Evolutionary conservation across 1,140 invertebrate genomes (phyloP), one percentile per base, ranked within the genome.

Genomic region (Dendroctonus ponderosae): DNA sequence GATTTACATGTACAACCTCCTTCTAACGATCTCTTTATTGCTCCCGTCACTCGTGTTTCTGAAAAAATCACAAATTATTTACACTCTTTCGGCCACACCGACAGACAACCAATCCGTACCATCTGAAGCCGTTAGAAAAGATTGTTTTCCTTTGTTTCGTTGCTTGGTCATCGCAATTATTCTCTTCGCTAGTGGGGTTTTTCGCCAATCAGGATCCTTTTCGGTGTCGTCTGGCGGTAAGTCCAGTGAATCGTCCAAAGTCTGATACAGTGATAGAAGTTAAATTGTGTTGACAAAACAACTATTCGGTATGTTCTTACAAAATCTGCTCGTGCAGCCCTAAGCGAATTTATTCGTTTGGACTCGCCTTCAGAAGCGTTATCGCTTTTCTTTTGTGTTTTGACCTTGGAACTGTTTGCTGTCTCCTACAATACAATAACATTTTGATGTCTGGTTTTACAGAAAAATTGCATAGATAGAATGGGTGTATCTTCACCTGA

Each of bases 151-250:
- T 37, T 7, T 44, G 6, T 60, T n/a, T 26, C 37, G 11, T 61
- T 53, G 38, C 12, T 9, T n/a, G 37, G 52, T n/a, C 44, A 43
- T 72, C 53, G 39, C 40, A 14, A 42, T 37, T 46, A 81, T 66
- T 42, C 77, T 74, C 59, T 74, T 78, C 70, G 75, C 84, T 5
- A 86, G 71, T 5, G 87, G 87, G 6, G 87, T 89, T 60, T 81
- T 82, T 12, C 71, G 79, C 89, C 88, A 90, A 73, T 90, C 88
- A 0, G 88, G 87, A 78, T 91, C 88, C 46, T 85, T 82, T 3
- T 81, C 77, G 0, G 71, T 38, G 69, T 84, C 76, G 62, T 86
- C 84, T 5, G 37, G 3, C 44, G 6, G 26, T 60, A 52, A 26
- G 14, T 37, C 26, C 14, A 53, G 6, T 26, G 40, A 14, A 38